Percentiles rank a stretch among this genome's conserved stretches.
These are phyloP conservation scores for Dolichotis patagonum DNA, from an alignment of 2,113 vertebrate species.

Conservation along the genomic window DNA sequence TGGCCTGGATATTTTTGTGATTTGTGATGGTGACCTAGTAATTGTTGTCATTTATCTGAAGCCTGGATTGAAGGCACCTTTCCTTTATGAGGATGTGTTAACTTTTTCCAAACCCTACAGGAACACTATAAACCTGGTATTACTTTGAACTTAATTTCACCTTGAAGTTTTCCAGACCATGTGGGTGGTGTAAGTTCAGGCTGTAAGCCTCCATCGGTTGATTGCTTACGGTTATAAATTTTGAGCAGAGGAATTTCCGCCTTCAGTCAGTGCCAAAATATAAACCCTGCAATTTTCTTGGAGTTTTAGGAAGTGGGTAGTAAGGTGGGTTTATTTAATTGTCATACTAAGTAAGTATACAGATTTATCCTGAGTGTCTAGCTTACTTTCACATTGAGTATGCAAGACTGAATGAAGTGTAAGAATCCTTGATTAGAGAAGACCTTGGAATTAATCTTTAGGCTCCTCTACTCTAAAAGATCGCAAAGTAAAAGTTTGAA, in stretches of 20 bases:
- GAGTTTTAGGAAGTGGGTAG: neutral
- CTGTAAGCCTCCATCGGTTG: neutral
- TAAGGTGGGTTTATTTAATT: neutral
- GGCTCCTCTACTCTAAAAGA: neutral
- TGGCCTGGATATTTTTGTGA: constrained; percentile 7
- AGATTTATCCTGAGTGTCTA: neutral
- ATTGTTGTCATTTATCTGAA: constrained; percentile 43
- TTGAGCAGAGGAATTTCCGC: constrained; percentile 26
- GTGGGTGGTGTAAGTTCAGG: constrained; percentile 1
- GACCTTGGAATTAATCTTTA: constrained; percentile 37
- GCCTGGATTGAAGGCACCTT: neutral
- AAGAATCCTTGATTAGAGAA: neutral
- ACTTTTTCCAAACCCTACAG: neutral
- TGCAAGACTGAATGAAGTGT: constrained; percentile 6
- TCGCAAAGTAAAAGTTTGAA: constrained; percentile 9
- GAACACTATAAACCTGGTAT: neutral
- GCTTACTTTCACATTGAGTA: neutral
- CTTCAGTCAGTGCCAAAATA: constrained; percentile 37
- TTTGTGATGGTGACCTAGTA: constrained; percentile 7
- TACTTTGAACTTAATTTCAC: constrained; percentile 48
- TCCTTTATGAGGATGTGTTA: neutral
- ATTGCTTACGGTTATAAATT: constrained; percentile 41
- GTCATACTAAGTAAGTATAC: neutral
- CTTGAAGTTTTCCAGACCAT: constrained; percentile 33
- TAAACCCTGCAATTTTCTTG: constrained; percentile 25